These are phyloP conservation scores for Campoletis sonorensis DNA, from an alignment of 1,140 invertebrate species.

Conservation along the genomic window DNA sequence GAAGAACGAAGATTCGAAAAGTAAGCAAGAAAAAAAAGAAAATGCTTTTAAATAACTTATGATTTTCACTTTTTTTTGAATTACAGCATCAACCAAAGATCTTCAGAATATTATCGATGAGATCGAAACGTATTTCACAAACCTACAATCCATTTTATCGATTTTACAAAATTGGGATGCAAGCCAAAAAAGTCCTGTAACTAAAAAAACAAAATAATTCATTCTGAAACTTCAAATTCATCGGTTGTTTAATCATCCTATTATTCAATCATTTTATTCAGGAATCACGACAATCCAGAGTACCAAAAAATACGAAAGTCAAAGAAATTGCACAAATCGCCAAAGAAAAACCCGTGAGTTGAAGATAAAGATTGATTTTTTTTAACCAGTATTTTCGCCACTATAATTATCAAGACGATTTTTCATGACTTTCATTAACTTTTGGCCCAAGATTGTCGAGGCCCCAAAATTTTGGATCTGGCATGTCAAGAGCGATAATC, in stretches of 20 bases:
- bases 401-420: not conserved
- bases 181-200: constrained; percentile 35
- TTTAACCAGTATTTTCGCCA: not conserved
- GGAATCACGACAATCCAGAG: too few species aligned
- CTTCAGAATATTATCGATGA: constrained; percentile 31
- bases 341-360: too few species aligned
- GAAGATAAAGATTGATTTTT: not conserved
- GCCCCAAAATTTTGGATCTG: constrained; percentile 57
- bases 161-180: constrained; percentile 57
- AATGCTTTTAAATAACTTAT: not conserved
- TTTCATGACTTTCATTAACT: not conserved
- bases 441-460: constrained; percentile 10
- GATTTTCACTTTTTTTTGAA: not conserved
- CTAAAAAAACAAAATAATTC: not conserved
- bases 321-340: too few species aligned
- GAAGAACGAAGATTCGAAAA: not conserved
- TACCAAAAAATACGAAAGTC: too few species aligned
- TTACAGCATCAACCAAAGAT: not conserved
- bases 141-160: constrained; percentile 51
- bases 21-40: constrained; percentile 31
- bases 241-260: not conserved
- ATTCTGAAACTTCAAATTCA: not conserved
- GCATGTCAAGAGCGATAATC: constrained; percentile 53
- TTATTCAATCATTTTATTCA: not conserved
- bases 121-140: constrained; percentile 55